Evolutionary conservation across 2,113 vertebrate genomes (phyloP).

Genomic region (Motacilla alba): DNA sequence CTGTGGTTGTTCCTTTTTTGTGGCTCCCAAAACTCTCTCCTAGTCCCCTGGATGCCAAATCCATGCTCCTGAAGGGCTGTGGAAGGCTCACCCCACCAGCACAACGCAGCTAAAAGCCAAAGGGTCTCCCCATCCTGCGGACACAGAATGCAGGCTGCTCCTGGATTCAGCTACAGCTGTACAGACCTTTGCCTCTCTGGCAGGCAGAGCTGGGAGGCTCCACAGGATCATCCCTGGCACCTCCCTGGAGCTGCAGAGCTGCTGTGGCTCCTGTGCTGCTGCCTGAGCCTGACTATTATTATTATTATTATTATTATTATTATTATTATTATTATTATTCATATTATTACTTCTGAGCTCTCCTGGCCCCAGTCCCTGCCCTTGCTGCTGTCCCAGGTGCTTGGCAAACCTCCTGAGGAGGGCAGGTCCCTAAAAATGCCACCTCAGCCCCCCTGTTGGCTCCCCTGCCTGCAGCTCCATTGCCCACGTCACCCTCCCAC

Average conservation of each 20-base stretch:
- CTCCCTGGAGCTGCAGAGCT: neutral
- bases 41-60: neutral
- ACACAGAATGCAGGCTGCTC: neutral
- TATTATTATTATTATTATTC: too few species aligned
- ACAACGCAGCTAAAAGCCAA: neutral
- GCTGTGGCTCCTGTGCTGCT: neutral
- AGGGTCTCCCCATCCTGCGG: neutral
- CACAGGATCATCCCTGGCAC: neutral
- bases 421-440: rapidly evolving
- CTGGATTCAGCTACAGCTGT: neutral
- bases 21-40: neutral
- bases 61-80: too few species aligned
- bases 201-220: neutral
- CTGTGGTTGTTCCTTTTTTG: neutral
- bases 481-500: neutral
- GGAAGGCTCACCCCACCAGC: neutral
- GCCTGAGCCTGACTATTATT: neutral
- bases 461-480: neutral
- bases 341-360: neutral
- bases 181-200: neutral
- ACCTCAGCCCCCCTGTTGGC: rapidly evolving
- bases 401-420: neutral
- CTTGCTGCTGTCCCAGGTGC: neutral
- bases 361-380: neutral
- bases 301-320: too few species aligned